phyloP scores from a whole-genome alignment of 92 coral and sea anemone species.

The Montipora capitata region DNA sequence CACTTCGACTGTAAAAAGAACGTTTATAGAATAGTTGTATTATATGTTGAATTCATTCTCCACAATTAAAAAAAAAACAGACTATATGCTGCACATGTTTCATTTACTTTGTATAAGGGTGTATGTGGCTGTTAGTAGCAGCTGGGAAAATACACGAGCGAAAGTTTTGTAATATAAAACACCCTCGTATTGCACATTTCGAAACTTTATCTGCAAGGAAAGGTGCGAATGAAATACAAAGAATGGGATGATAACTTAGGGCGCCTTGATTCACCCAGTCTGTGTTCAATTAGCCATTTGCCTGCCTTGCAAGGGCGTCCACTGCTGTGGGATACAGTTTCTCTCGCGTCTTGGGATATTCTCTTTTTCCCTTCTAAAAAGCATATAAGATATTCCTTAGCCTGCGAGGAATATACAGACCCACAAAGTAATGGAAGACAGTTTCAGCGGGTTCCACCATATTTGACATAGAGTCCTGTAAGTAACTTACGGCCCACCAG shows the following conservation, averaged over 20 bases:
- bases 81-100: background rate
- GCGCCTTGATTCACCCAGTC: too few relatives aligned
- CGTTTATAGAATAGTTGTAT: background rate
- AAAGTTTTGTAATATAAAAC: too few relatives aligned
- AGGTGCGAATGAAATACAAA: background rate
- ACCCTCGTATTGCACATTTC: too few relatives aligned
- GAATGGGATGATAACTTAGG: too few relatives aligned
- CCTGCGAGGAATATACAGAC: slow-evolving; percentile 47
- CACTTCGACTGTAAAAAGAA: background rate
- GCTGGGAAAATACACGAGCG: background rate
- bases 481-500: slow-evolving; percentile 54
- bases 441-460: slow-evolving; percentile 61
- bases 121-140: background rate
- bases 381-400: slow-evolving; percentile 25
- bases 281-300: too few relatives aligned
- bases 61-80: background rate
- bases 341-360: background rate
- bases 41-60: background rate
- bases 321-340: background rate
- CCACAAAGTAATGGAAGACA: slow-evolving; percentile 46
- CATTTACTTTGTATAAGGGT: too few relatives aligned
- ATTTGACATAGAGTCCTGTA: slow-evolving; percentile 48
- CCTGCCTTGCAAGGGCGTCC: too few relatives aligned
- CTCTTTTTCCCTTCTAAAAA: background rate
- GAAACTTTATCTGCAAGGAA: background rate